Conservation (phyloP, 2,888 invertebrate genomes). For the Netelia melanura region DNA sequence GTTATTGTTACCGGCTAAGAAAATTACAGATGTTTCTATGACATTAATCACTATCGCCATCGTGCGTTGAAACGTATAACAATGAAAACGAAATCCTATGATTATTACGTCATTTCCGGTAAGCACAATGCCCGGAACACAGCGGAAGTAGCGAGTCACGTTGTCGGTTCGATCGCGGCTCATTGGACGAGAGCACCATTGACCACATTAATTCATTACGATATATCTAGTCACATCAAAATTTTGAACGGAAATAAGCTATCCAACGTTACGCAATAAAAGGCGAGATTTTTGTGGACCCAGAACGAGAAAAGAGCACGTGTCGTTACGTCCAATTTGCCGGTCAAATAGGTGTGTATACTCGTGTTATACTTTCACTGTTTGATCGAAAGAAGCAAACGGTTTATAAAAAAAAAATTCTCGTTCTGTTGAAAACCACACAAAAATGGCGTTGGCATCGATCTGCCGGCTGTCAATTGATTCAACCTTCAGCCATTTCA, state of each 20-base stretch:
- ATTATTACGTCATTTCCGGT: constrained; percentile 12
- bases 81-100: not conserved
- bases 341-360: constrained; percentile 34
- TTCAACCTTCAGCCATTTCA: constrained; percentile 83
- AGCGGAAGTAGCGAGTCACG: constrained; percentile 63
- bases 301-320: constrained; percentile 54
- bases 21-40: too few relatives aligned
- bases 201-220: constrained; percentile 45
- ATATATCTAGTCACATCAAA: constrained; percentile 41
- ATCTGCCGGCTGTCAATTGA: constrained; percentile 83
- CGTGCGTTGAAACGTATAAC: too few relatives aligned
- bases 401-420: not conserved
- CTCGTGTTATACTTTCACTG: not conserved
- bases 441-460: constrained; percentile 83
- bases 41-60: too few relatives aligned
- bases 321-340: constrained; percentile 42
- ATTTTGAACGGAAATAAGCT: constrained; percentile 53
- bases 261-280: constrained; percentile 62
- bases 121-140: not conserved
- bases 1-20: too few relatives aligned
- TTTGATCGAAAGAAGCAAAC: not conserved
- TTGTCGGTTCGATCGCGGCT: constrained; percentile 51
- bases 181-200: constrained; percentile 52
- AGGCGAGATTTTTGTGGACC: not conserved
- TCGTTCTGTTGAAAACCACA: constrained; percentile 50